Evolutionary conservation across 2,113 vertebrate species (phyloP), one percentile per base, ranked within the genome.

Genomic region (Pavo muticus): DNA sequence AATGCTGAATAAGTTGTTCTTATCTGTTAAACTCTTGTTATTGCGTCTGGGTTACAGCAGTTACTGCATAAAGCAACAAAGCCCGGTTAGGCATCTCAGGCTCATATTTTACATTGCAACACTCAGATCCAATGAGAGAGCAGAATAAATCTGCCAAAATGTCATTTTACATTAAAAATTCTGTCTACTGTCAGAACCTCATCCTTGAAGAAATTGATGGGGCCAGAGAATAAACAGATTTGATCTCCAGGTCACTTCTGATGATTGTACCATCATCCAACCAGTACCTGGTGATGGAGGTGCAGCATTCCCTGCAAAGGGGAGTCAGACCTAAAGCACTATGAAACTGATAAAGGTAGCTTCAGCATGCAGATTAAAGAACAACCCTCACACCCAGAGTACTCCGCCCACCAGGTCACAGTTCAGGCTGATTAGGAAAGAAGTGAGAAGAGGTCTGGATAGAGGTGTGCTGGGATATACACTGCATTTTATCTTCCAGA

Each of bases 1-100:
- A 97, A 95, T 93, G 93, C 88, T 95, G 91, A 96, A 44, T 78
- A 93, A 90, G 84, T 82, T 73, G 18, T 81, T 94, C 60, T 71
- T 63, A 83, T 90, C 85, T 74, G n/a, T 57, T 82, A 72, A 78
- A 89, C 20, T 67, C 65, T n/a, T 65, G 56, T 57, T 86, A 59
- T 40, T 87, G 14, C n/a, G 68, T 75, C 59, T 7, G 6, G 37
- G 72, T 88, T 83, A 68, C 39, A 77, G 64, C 60, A 92, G 65
- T 75, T 59, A n/a, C 30, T 76, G 14, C 40, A 12, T 76, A 86
- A 95, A 85, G 30, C n/a, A 83, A 67, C 29, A 95, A 56, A 71
- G 52, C 54, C 48, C 50, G 48, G 25, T 67, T 32, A 84, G 40
- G 72, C 52, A 59, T 37, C 17, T 60, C 44, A 84, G 47, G 30